These are phyloP conservation scores for Andrena trimmerana DNA, from an alignment of 2,888 invertebrate species.

Conservation along the genomic window DNA sequence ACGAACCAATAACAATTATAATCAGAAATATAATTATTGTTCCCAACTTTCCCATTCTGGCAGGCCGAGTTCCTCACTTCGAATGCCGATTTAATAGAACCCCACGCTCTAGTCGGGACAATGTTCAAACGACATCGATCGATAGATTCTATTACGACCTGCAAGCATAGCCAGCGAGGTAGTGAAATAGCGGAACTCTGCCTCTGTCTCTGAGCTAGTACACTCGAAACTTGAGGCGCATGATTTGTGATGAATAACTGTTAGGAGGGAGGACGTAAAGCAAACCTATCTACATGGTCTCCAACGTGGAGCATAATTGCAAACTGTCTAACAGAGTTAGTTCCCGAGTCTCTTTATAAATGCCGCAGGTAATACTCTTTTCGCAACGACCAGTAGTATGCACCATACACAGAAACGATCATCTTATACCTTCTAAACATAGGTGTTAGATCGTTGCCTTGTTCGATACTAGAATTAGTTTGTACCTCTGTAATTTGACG, in stretches of 20 bases:
- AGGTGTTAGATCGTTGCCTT: not conserved
- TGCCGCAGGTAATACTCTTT: not conserved
- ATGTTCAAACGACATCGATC: constrained; percentile 30
- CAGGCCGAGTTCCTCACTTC: not conserved
- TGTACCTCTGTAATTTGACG: not conserved
- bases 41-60: not conserved
- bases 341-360: constrained; percentile 21
- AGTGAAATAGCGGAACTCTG: constrained; percentile 17
- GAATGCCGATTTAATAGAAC: not conserved
- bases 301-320: constrained; percentile 5
- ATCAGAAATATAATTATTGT: not conserved
- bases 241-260: constrained; percentile 30
- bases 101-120: not conserved
- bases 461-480: not conserved
- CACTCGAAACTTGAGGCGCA: constrained; percentile 29
- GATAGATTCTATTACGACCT: constrained; percentile 18
- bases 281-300: constrained; percentile 13
- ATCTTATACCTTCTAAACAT: not conserved
- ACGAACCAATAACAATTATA: not conserved
- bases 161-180: constrained; percentile 4
- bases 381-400: not conserved
- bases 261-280: not conserved
- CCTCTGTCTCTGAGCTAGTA: not conserved
- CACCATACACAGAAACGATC: not conserved
- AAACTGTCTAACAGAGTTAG: constrained; percentile 26